Base-by-base conservation (phyloP, 2,888 invertebrate species). In the Parnassius orleans region DNA sequence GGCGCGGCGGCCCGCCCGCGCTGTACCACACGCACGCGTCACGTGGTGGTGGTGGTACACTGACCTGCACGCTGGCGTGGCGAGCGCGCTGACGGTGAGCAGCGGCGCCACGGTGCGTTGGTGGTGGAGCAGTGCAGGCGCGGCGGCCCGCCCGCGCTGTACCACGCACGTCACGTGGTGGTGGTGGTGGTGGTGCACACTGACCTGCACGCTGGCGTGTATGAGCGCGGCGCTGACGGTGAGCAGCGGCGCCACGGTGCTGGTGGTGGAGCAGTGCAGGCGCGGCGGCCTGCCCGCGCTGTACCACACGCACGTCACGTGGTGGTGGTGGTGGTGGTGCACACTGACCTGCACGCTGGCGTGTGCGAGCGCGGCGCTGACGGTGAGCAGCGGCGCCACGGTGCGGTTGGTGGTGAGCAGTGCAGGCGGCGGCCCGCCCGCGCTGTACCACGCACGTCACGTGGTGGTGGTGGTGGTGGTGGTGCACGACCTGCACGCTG, bases 171-270 rank as follows among this genome's bases (percentile, higher is more conserved):
- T 12, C 11, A 12, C 46, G 10, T 46, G 46, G 11, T 11, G 15
- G 15, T 19, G 2, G 19, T 2, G 19, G 2, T 19, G 19, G 19
- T 19, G 19, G 1, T 19, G n/a, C 10, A 12, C 11, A 46, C 46
- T 12, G 46, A 46, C 46, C 46, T 46, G 46, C 46, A 46, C 42
- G 42, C 46, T 46, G 46, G 46, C 46, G 46, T 46, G 46, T n/a
- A 46, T 46, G 46, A 46, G 87, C 63, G 93, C 93, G 68, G 84
- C 83, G 51, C 77, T 71, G 63, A 84, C 82, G 11, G 84, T 75
- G 41, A 84, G 75, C 64, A 84, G 75, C 9, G 92, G 89, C 65
- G 90, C 92, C 62, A 93, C 86, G 9, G 93, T 93, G 66, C 46
- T 46, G 46, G 46, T 46, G 46, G 46, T 46, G 46, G 46, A 46